Evolutionary conservation across 2,888 invertebrate species (phyloP).

Genomic region (Dugesia japonica): DNA sequence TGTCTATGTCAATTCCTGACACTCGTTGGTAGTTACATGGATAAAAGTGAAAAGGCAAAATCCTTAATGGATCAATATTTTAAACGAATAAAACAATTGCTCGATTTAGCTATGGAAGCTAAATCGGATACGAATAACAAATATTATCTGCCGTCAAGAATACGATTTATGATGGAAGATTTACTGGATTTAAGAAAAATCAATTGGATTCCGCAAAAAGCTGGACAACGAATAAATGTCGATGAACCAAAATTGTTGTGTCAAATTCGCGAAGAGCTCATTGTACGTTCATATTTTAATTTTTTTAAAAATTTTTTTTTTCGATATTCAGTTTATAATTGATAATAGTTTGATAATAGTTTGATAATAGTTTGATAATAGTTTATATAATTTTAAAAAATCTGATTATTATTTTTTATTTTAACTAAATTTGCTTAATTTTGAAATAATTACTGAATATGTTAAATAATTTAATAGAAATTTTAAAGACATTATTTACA

Average conservation of each 20-base stretch:
- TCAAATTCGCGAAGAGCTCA: neutral
- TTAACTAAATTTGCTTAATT: neutral
- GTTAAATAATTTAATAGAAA: too few relatives aligned
- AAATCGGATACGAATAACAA: slow-evolving; percentile 9
- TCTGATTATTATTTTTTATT: neutral
- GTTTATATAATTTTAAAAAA: neutral
- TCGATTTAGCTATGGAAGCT: neutral
- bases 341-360: too few relatives aligned
- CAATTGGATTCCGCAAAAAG: slow-evolving; percentile 21
- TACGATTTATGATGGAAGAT: slow-evolving; percentile 91
- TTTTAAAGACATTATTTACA: too few relatives aligned
- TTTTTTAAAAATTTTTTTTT: neutral
- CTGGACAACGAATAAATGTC: slow-evolving; percentile 25
- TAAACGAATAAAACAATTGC: neutral
- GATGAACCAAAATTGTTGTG: slow-evolving; percentile 23
- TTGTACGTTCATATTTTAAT: neutral
- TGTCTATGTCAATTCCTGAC: slow-evolving; percentile 95
- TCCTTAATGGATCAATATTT: slow-evolving; percentile 79
- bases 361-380: too few relatives aligned
- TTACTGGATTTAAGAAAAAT: slow-evolving; percentile 70
- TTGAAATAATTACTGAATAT: too few relatives aligned
- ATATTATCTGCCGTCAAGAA: slow-evolving; percentile 57
- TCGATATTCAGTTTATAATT: neutral
- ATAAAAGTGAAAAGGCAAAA: slow-evolving; percentile 61
- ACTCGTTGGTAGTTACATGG: slow-evolving; percentile 88